A percentile compares a stretch with the other conserved stretches of the same genome.
Conservation (phyloP, 2,113 vertebrate species). For the Aleadryas rufinucha region DNA sequence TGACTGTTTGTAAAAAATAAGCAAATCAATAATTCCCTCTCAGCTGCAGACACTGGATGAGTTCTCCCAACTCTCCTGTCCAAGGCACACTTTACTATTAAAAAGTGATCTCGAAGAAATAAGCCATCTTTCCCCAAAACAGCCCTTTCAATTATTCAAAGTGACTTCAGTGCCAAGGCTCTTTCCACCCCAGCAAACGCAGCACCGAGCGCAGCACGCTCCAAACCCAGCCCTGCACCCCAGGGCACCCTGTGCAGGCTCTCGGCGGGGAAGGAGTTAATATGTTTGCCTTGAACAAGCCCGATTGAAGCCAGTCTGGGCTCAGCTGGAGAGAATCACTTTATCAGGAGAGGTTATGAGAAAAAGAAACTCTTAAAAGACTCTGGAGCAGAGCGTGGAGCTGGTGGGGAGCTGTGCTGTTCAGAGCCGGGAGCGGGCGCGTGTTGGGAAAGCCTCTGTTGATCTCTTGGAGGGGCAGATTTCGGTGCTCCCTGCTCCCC, state of each 20-base stretch:
- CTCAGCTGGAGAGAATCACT: slow-evolving; percentile 45
- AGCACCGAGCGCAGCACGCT: fast-evolving
- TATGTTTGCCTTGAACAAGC: background rate
- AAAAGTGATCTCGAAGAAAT: background rate
- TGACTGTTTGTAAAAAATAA: background rate
- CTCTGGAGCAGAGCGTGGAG: background rate
- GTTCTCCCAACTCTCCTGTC: background rate
- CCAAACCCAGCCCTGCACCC: background rate
- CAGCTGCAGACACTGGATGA: background rate
- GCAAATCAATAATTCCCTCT: slow-evolving; percentile 1
- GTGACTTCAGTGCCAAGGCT: background rate
- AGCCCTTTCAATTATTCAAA: background rate
- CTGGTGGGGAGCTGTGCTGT: background rate
- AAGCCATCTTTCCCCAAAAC: background rate
- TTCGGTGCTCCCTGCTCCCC: background rate
- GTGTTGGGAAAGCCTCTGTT: background rate
- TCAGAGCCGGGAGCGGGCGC: background rate
- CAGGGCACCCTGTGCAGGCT: background rate
- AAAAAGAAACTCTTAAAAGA: slow-evolving; percentile 44
- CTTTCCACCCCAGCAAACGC: background rate
- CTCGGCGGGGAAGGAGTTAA: background rate
- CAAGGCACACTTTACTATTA: background rate
- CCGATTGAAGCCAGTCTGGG: background rate
- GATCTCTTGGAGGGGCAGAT: background rate
- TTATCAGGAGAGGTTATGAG: background rate